These are phyloP conservation scores for Musca vetustissima DNA, from an alignment of 1,140 invertebrate species.

Conservation along the genomic window DNA sequence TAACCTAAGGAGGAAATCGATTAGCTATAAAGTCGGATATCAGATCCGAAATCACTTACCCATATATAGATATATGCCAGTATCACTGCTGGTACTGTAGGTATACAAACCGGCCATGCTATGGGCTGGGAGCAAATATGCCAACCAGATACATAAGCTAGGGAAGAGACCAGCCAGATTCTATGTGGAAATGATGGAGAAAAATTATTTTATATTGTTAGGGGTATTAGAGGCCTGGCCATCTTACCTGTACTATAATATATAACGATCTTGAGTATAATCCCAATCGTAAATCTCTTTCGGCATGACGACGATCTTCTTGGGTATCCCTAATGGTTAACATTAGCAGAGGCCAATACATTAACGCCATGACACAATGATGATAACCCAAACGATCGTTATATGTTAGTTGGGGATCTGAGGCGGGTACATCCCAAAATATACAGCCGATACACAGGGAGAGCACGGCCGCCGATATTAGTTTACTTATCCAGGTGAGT, in stretches of 20 bases:
- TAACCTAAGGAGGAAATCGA: conserved; percentile 59
- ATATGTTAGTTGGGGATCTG: conserved; percentile 69
- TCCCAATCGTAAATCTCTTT: conserved; percentile 76
- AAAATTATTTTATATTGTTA: neutral
- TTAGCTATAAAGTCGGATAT: neutral
- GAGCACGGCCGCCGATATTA: conserved; percentile 75
- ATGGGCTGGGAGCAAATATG: conserved; percentile 83
- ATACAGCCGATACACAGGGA: conserved; percentile 84
- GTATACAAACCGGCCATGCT: conserved; percentile 83
- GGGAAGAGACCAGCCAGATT: conserved; percentile 50
- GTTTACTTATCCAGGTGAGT: conserved; percentile 72
- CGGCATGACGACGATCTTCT: conserved; percentile 68
- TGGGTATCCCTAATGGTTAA: conserved; percentile 69
- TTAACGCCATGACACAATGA: conserved; percentile 76
- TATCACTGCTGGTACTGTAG: conserved; percentile 64
- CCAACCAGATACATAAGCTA: conserved; percentile 69
- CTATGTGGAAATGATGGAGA: conserved; percentile 28
- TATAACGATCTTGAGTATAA: conserved; percentile 79
- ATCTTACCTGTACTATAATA: conserved; percentile 60
- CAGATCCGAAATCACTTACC: conserved; percentile 58
- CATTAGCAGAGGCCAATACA: conserved; percentile 75
- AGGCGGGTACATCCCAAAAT: conserved; percentile 84
- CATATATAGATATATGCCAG: conserved; percentile 74
- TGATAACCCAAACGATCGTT: conserved; percentile 82
- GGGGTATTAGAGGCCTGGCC: neutral